These are phyloP conservation scores for Emydura subglobosa DNA, from an alignment of 2,113 vertebrate genomes.

Conservation along the genomic window DNA sequence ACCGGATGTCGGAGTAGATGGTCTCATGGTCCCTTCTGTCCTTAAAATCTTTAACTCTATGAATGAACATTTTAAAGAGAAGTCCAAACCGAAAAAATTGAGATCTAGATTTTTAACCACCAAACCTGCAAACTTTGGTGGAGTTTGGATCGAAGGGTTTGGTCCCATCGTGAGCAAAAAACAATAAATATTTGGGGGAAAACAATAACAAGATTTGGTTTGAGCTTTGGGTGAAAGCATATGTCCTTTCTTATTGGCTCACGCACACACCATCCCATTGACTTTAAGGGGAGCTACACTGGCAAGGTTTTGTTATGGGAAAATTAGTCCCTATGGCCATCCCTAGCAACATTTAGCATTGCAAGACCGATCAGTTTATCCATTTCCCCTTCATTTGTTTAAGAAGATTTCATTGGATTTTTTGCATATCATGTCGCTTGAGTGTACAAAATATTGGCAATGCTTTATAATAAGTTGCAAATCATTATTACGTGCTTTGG, in stretches of 20 bases:
- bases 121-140: not conserved
- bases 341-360: conserved; percentile 53
- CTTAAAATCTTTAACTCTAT: not conserved
- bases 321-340: conserved; percentile 47
- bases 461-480: conserved; percentile 82
- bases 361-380: conserved; percentile 49
- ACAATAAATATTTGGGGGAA: not conserved
- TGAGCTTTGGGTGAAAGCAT: not conserved
- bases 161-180: not conserved
- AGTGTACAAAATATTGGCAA: conserved; percentile 80
- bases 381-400: conserved; percentile 66
- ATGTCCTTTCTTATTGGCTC: not conserved
- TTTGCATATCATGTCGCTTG: conserved; percentile 69
- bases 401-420: conserved; percentile 79
- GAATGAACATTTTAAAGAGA: not conserved
- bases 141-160: not conserved
- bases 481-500: conserved; percentile 81
- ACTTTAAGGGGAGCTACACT: conserved; percentile 38
- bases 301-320: conserved; percentile 47
- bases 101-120: not conserved
- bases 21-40: not conserved
- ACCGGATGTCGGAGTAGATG: not conserved
- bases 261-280: not conserved
- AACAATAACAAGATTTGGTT: not conserved
- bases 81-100: not conserved